phyloP scores from a whole-genome alignment of 2,797 vertebrate genomes.

The Pseudochromis fuscus region DNA sequence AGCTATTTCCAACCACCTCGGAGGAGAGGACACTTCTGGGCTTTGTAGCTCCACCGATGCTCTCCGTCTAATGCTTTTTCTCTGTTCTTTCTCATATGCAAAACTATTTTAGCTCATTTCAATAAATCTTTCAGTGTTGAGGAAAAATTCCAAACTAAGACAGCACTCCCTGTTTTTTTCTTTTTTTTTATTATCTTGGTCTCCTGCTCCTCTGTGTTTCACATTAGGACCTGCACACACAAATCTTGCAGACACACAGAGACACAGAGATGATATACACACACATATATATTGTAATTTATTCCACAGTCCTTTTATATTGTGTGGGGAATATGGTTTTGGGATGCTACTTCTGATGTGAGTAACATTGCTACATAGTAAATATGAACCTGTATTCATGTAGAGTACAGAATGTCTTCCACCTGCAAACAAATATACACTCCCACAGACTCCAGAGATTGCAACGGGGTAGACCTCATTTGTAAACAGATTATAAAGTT shows the following conservation, averaged over 20 bases:
- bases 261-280: background rate
- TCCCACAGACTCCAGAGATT: conserved; percentile 63
- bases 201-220: conserved; percentile 35
- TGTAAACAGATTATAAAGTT: conserved; percentile 83
- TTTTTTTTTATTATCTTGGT: background rate
- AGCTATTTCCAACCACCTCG: conserved; percentile 45
- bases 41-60: conserved; percentile 25
- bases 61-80: conserved; percentile 55
- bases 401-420: conserved; percentile 19
- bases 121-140: conserved; percentile 64
- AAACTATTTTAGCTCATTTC: conserved; percentile 63
- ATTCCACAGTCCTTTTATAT: conserved; percentile 16
- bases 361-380: conserved; percentile 18
- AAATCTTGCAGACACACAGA: conserved; percentile 10
- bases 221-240: conserved; percentile 27
- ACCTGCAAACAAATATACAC: conserved; percentile 60
- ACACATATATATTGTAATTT: conserved; percentile 2
- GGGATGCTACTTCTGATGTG: conserved; percentile 3
- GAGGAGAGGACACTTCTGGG: conserved; percentile 13
- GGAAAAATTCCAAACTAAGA: conserved; percentile 47
- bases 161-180: conserved; percentile 3
- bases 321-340: background rate
- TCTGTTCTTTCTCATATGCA: conserved; percentile 44
- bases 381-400: conserved; percentile 14
- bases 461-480: conserved; percentile 77